Evolutionary conservation across 2,113 vertebrate species (phyloP).

Genomic region (Lampris incognitus): DNA sequence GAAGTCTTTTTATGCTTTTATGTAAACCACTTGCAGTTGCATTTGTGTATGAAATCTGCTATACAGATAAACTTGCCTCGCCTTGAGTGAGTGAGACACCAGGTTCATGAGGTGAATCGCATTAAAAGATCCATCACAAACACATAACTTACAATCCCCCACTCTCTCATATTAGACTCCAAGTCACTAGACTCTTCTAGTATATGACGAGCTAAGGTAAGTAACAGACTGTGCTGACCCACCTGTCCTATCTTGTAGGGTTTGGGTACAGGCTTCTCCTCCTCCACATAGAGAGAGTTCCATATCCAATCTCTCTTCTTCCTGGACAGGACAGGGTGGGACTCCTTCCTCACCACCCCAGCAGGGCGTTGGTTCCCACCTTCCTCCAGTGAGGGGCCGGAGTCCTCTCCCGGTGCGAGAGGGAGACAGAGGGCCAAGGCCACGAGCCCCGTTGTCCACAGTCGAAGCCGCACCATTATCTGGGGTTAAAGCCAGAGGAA

Average conservation of each 20-base stretch:
- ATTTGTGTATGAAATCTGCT: no score
- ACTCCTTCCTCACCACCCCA: conserved; percentile 59
- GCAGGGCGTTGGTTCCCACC: fast-evolving
- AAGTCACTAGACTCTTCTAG: no score
- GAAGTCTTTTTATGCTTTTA: no score
- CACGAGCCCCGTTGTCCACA: conserved; percentile 53
- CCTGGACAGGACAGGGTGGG: conserved; percentile 55
- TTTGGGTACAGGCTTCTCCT: conserved; percentile 78
- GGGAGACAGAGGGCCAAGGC: conserved; percentile 20
- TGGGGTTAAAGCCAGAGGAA: conserved; percentile 15
- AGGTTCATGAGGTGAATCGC: no score
- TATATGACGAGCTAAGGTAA: no score
- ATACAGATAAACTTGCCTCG: no score
- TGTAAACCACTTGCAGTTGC: no score
- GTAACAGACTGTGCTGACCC: conserved; percentile 24
- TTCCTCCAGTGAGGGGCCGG: conserved; percentile 14
- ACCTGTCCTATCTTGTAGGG: conserved; percentile 89
- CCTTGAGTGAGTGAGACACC: no score
- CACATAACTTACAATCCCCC: no score
- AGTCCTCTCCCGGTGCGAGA: conserved; percentile 1
- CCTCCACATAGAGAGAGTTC: conserved; percentile 87
- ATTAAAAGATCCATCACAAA: no score
- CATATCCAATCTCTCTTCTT: conserved; percentile 91
- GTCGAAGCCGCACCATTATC: conserved; percentile 67
- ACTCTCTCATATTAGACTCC: no score